Evolutionary conservation across 2,113 vertebrate species (phyloP), one percentile per base, ranked within the genome.

Genomic region (Aplodontia rufa): DNA sequence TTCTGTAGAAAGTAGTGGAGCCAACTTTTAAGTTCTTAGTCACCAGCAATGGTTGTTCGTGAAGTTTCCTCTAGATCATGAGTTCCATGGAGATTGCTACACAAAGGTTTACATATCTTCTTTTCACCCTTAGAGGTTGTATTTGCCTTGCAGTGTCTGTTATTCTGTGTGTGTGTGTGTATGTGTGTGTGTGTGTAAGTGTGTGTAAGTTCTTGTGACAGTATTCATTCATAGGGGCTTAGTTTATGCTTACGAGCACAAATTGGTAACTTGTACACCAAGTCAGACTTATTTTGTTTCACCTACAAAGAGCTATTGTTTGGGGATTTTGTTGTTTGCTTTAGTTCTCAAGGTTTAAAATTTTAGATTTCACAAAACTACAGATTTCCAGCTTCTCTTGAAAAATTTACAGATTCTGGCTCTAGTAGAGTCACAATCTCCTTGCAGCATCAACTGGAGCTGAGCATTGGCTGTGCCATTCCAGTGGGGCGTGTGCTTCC

Each of bases 321-420:
- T 93, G 14, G 24, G 28, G 14, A 13, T 16, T 87, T 92, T 66
- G 51, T 87, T 35, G 84, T 55, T 79, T 80, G 20, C 40, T 79
- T 95, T 78, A 69, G 42, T 92, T 92, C 19, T 60, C 37, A 94
- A 51, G 20, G 6, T 80, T 96, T 79, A 90, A 95, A 14, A 90
- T 79, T 82, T 51, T n/a, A 71, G 5, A 86, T 83, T 68, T 83
- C 58, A 58, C 32, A 12, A 28, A 68, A 93, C 42, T 85, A 28
- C 66, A 92, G 51, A 64, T 87, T 94, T 94, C 47, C 87, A 13
- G 3, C 76, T 84, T 92, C 32, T 86, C 64, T 79, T 92, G 45
- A 71, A 89, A 69, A 92, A 51, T 1, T 87, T 22, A 80, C 45
- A 87, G 83, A 11, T n/a, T 62, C 35, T 62, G 62, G 6, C n/a